phyloP scores from a whole-genome alignment of 2,797 vertebrate species.

The Bovichtus variegatus region DNA sequence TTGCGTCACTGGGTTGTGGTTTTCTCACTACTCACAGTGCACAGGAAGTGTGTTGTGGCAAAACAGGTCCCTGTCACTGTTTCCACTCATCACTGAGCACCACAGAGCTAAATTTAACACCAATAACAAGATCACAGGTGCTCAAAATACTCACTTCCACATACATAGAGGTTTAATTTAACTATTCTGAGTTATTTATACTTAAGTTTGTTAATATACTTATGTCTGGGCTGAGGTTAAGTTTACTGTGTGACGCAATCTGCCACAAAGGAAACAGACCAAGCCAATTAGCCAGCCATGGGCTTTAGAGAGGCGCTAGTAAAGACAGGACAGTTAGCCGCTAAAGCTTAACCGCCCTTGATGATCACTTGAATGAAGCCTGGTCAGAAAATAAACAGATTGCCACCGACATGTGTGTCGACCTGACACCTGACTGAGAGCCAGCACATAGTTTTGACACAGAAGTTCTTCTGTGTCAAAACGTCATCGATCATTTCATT shows the following conservation, averaged over 20 bases:
- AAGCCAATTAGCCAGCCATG: conserved; percentile 73
- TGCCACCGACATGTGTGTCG: not conserved
- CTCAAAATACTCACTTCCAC: conserved; percentile 86
- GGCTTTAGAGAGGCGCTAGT: conserved; percentile 36
- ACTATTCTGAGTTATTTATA: conserved; percentile 81
- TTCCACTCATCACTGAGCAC: conserved; percentile 85
- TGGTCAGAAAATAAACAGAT: conserved; percentile 31
- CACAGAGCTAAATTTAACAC: conserved; percentile 86
- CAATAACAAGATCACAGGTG: conserved; percentile 82
- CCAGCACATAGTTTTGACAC: conserved; percentile 11
- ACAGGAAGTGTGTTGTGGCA: conserved; percentile 87
- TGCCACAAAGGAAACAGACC: conserved; percentile 65
- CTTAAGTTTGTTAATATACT: conserved; percentile 76
- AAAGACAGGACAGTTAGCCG: conserved; percentile 42
- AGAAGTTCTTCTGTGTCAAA: conserved; percentile 10
- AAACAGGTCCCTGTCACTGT: conserved; percentile 89
- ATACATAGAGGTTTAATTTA: conserved; percentile 77
- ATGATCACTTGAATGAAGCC: conserved; percentile 44
- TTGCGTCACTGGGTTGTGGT: conserved; percentile 85
- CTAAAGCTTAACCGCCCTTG: conserved; percentile 19
- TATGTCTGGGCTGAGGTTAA: conserved; percentile 78
- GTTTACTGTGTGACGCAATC: conserved; percentile 74
- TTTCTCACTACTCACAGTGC: conserved; percentile 80
- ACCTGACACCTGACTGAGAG: conserved; percentile 13
- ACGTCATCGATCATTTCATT: conserved; percentile 34